Base-by-base conservation (phyloP, 2,113 vertebrate genomes). In the Perognathus longimembris region DNA sequence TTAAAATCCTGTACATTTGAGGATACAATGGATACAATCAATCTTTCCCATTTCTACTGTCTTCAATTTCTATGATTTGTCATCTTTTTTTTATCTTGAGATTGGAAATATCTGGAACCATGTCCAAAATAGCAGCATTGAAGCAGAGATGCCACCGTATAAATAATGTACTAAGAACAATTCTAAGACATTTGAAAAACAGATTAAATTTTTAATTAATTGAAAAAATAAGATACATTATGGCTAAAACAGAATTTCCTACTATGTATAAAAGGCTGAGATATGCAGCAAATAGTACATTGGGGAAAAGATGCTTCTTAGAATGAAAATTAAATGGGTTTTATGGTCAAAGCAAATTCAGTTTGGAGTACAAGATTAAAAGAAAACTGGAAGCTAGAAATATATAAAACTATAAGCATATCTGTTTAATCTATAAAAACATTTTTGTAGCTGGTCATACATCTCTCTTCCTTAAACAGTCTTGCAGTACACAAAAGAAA, bases 141-240 rank as follows among this genome's bases (percentile, higher is more conserved):
- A 32, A 38, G 45, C 57, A 70, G 57, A 70, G 92, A 1, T n/a
- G 7, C 83, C n/a, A 80, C 1, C 61, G 12, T 34, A 85, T 71
- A 88, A 91, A 67, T 38, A 86, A 64, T 66, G 64, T 70, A 63
- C 59, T 91, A 92, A 96, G n/a, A 75, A 42, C 26, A 84, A 73
- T 63, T 81, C 45, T 40, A 36, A 1, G 69, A 79, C 28, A 28
- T 30, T 78, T 91, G 5, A 94, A 66, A 92, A 50, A 82, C 0
- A 64, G 30, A 85, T 61, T 59, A 70, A 77, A n/a, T 83, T 63
- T 83, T 80, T 20, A 87, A 69, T 76, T 42, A 63, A 63, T 0
- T 70, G 17, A 86, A 59, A 91, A 89, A 61, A 61, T 45, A 38
- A 3, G 6, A 75, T 30, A 3, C 67, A 32, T 73, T 73, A 54